Conservation (phyloP, 35 echinoderm and acorn worm species). For the Diadema setosum region DNA sequence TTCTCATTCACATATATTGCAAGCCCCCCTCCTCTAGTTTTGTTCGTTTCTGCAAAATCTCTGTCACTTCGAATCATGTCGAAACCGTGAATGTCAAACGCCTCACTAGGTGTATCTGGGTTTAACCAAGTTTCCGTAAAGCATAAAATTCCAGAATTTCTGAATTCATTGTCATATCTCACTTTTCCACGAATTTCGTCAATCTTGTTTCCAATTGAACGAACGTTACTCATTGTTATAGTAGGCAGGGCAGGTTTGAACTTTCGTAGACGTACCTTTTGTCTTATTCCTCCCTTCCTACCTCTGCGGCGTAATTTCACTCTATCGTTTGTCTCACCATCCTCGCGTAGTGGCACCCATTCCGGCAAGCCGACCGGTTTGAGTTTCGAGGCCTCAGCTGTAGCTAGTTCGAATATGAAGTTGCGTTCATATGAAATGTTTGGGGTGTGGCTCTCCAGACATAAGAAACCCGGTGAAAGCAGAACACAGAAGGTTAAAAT, state of each 20-base stretch:
- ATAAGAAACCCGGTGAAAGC: too few relatives aligned
- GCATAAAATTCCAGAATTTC: background rate
- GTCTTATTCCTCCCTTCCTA: background rate
- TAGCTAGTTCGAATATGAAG: too few relatives aligned
- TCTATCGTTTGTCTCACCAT: background rate
- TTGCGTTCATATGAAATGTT: too few relatives aligned
- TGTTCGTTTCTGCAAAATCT: background rate
- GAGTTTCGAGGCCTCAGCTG: background rate
- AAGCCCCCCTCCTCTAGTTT: background rate
- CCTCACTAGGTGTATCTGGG: background rate
- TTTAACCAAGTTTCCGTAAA: background rate
- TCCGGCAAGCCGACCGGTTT: background rate
- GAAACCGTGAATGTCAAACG: background rate
- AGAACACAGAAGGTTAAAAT: too few relatives aligned
- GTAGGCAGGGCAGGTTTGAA: background rate
- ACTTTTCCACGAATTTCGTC: background rate
- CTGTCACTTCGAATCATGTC: background rate
- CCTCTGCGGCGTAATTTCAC: background rate
- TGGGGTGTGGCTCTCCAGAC: too few relatives aligned
- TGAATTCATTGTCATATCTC: background rate
- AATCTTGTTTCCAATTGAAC: background rate
- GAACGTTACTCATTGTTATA: background rate
- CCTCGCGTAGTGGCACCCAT: background rate
- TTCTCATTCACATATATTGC: background rate
- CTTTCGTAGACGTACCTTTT: background rate